Base-by-base conservation (phyloP, 2,888 invertebrate species). In the Conomelus anceps region DNA sequence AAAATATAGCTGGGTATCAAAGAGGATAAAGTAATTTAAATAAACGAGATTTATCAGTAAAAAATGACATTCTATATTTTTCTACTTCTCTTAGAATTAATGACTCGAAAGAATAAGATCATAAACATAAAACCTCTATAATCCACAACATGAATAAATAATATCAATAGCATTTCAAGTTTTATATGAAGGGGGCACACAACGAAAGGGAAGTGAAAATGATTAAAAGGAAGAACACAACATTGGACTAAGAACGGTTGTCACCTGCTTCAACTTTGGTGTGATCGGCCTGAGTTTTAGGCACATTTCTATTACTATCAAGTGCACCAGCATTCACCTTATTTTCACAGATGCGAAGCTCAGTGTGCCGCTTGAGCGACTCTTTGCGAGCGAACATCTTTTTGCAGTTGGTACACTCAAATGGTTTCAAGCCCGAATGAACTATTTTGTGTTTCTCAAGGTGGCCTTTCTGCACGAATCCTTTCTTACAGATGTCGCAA, bases 401-500 rank as follows among this genome's bases (percentile, higher is more conserved):
- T n/a, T 26, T 7, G 24, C 86, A 86, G 22, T 23, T 23, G 29
- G 22, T 17, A n/a, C 86, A 86, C 22, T 86, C n/a, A 13, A 23
- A 86, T 13, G 86, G 86, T 23, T 86, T 86, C 22, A 86, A 0
- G 22, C 86, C 86, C 9, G 86, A 26, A n/a, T 86, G 86, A 11
- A 86, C 24, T 17, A 26, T 26, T n/a, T 86, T 22, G 24, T 86
- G 86, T 23, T 86, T 86, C n/a, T 86, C 86, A n/a, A 86, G 86
- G 24, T 86, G 86, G 24, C 26, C 29, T 26, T 86, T 86, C 86
- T 86, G 86, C 24, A 24, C 24, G 24, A 86, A 86, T 1, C 86
- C 86, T n/a, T 86, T 86, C 13, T 86, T 86, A n/a, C 86, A 86
- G 22, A 86, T 23, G 24, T 86, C 86, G 29, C 86, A 86, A 17